A percentile compares a stretch with the other conserved stretches of the same genome.
Conservation (phyloP, 1,140 invertebrate species). For the Sarcophaga peregrina region DNA sequence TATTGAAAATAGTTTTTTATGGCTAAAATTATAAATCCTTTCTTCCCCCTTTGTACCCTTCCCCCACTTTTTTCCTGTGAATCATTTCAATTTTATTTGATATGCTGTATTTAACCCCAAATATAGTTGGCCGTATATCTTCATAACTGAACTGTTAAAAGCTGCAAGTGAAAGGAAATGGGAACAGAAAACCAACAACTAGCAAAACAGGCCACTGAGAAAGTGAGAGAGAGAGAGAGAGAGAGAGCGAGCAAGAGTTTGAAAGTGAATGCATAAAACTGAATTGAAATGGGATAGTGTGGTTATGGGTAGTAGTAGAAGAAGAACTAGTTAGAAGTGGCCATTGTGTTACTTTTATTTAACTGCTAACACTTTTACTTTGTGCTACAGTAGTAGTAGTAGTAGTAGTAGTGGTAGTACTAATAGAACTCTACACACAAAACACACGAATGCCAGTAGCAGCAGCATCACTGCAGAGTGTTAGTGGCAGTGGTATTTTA, state of each 20-base stretch:
- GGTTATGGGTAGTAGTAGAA: not conserved
- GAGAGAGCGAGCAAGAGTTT: no score
- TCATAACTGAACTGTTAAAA: slow-evolving; percentile 26
- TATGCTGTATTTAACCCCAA: slow-evolving; percentile 29
- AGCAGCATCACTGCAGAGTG: not conserved
- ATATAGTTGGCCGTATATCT: slow-evolving; percentile 28
- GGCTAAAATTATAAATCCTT: not conserved
- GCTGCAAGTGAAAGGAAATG: not conserved
- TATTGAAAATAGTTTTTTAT: not conserved
- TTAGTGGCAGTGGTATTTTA: not conserved
- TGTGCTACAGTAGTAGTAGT: not conserved
- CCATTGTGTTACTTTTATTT: not conserved
- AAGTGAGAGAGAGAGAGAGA: not conserved
- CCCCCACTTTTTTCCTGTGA: not conserved
- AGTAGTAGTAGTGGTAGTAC: not conserved
- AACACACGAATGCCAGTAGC: not conserved
- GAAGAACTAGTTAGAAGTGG: not conserved
- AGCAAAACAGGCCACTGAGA: not conserved
- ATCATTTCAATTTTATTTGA: slow-evolving; percentile 34
- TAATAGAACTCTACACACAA: not conserved
- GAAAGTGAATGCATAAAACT: slow-evolving; percentile 1
- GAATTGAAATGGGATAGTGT: not conserved
- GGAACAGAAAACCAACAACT: not conserved
- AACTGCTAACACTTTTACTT: not conserved
- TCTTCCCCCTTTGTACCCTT: no score